These are phyloP conservation scores for Nematostella vectensis DNA, from an alignment of 92 coral and sea anemone species.

Conservation along the genomic window DNA sequence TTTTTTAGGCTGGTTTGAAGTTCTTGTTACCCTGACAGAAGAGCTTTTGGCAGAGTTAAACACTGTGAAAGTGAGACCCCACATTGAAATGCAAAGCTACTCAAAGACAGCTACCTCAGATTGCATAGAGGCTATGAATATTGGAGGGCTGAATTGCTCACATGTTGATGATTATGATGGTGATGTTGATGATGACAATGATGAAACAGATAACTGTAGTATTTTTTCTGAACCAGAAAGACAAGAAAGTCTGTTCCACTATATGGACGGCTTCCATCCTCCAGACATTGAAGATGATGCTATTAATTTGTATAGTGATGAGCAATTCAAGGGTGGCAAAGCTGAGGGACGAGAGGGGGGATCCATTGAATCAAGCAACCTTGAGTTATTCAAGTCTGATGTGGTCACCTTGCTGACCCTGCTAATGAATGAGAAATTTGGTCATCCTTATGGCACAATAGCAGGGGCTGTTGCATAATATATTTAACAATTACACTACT, in stretches of 20 bases:
- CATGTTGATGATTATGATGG: neutral
- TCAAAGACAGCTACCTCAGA: neutral
- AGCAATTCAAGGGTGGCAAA: neutral
- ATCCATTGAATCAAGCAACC: constrained; percentile 22
- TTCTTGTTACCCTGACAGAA: constrained; percentile 59
- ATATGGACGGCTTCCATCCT: neutral
- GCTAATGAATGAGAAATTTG: constrained; percentile 88
- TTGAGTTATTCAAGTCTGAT: constrained; percentile 70
- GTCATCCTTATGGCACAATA: constrained; percentile 95
- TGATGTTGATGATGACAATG: constrained; percentile 3
- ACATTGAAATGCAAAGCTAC: neutral
- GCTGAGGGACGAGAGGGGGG: neutral
- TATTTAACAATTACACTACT: neutral
- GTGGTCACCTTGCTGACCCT: constrained; percentile 58
- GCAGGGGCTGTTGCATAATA: constrained; percentile 90
- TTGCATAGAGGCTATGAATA: no score
- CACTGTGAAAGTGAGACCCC: neutral
- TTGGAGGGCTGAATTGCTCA: neutral
- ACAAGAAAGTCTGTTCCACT: neutral
- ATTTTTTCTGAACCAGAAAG: neutral
- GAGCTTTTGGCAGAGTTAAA: constrained; percentile 45
- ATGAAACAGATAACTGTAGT: constrained; percentile 4
- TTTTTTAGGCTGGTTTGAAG: constrained; percentile 98
- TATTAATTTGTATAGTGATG: neutral
- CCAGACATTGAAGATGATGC: constrained; percentile 19